A percentile compares a stretch with the other conserved stretches of the same genome.
phyloP scores from a whole-genome alignment of 2,888 invertebrate genomes.

The Ichneumoninae sp. region DNA sequence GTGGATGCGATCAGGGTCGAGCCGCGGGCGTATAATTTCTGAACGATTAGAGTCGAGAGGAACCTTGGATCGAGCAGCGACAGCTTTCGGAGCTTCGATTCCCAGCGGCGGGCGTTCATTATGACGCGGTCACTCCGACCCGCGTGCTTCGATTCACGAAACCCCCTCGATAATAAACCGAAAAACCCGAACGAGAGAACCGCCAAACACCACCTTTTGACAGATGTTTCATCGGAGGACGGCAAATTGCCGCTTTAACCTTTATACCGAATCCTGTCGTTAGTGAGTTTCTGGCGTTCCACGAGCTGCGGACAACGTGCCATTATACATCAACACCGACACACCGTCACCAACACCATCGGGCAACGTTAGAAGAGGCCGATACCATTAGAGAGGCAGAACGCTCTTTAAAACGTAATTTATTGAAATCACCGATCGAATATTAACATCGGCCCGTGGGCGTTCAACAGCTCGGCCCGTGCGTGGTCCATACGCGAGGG shows the following conservation, averaged over 20 bases:
- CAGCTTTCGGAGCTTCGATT: conserved; percentile 59
- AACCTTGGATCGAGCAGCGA: conserved; percentile 73
- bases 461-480: conserved; percentile 65
- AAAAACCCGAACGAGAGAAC: conserved; percentile 63
- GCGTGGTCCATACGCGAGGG: conserved; percentile 23
- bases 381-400: conserved; percentile 30
- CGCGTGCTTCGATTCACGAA: conserved; percentile 30
- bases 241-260: conserved; percentile 79
- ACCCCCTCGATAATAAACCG: conserved; percentile 65
- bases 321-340: conserved; percentile 2
- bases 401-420: conserved; percentile 76
- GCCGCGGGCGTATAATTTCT: conserved; percentile 79
- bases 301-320: not conserved
- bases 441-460: conserved; percentile 50
- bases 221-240: conserved; percentile 77
- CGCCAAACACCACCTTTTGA: conserved; percentile 74
- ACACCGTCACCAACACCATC: not conserved
- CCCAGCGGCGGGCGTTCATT: conserved; percentile 69
- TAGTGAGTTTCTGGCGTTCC: conserved; percentile 21
- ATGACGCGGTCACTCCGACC: conserved; percentile 62
- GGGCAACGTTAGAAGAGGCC: not conserved
- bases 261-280: conserved; percentile 64
- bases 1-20: conserved; percentile 58
- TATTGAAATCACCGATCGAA: conserved; percentile 77
- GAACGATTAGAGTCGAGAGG: conserved; percentile 78